Conservation (phyloP, 2,888 invertebrate genomes). For the Mythimna impura region DNA sequence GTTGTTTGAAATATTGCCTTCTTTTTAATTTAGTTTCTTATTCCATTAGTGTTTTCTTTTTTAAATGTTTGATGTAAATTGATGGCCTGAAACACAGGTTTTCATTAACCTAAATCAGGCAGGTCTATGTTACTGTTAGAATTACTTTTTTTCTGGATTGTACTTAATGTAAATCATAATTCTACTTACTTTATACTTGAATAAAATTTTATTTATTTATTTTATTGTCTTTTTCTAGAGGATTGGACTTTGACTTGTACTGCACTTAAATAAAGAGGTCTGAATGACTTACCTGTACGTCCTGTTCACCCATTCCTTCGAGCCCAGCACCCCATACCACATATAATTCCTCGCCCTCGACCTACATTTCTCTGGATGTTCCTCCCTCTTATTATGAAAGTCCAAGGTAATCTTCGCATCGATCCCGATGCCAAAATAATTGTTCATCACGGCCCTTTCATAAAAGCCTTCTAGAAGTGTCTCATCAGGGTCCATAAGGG, state of each 20-base stretch:
- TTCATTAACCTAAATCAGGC: too few species aligned
- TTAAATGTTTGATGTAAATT: too few species aligned
- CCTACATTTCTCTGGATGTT: slow-evolving; percentile 98
- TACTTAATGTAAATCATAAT: too few species aligned
- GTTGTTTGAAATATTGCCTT: too few species aligned
- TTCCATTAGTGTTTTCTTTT: too few species aligned
- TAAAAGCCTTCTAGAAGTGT: slow-evolving; percentile 96
- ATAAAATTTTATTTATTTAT: too few species aligned
- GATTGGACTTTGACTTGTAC: neutral
- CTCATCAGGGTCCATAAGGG: slow-evolving; percentile 97
- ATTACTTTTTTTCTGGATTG: too few species aligned
- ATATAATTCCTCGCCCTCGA: slow-evolving; percentile 98
- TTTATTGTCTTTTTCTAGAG: too few species aligned
- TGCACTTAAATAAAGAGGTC: neutral
- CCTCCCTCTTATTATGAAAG: slow-evolving; percentile 99
- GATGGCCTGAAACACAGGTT: too few species aligned
- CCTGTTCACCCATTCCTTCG: slow-evolving; percentile 95
- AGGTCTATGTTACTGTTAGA: too few species aligned
- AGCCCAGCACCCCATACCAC: slow-evolving; percentile 97
- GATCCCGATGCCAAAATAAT: slow-evolving; percentile 99
- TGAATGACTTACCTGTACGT: slow-evolving; percentile 93
- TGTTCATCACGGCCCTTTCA: slow-evolving; percentile 99
- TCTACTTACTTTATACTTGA: too few species aligned
- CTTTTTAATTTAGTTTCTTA: too few species aligned
- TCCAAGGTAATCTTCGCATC: slow-evolving; percentile 99